These are phyloP conservation scores for Octonoba sinensis DNA, from an alignment of 2,888 invertebrate genomes.

Conservation along the genomic window DNA sequence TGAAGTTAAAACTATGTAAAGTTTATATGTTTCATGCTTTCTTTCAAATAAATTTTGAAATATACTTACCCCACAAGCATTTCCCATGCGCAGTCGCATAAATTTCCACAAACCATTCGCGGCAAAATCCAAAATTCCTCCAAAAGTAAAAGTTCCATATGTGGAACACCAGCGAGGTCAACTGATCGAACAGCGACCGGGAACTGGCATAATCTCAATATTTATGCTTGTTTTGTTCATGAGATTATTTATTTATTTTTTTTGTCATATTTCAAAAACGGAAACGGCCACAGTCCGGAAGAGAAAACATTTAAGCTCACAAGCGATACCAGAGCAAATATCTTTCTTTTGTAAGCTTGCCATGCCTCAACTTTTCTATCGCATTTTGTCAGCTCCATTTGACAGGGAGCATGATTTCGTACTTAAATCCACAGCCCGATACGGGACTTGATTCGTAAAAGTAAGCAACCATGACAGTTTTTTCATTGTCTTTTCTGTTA, in stretches of 20 bases:
- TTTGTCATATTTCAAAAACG: constrained; percentile 56
- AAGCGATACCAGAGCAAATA: constrained; percentile 46
- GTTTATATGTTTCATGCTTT: too few relatives aligned
- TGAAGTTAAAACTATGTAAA: too few relatives aligned
- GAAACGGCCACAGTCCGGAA: constrained; percentile 44
- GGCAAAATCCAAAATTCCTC: too few relatives aligned
- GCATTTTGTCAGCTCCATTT: constrained; percentile 22
- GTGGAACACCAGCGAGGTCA: background rate
- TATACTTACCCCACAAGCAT: too few relatives aligned
- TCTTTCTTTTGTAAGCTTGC: too few relatives aligned
- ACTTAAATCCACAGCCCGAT: constrained; percentile 32
- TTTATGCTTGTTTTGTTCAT: constrained; percentile 30
- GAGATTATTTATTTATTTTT: constrained; percentile 32
- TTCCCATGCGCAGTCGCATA: too few relatives aligned
- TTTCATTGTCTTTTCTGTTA: too few relatives aligned
- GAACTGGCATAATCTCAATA: constrained; percentile 58
- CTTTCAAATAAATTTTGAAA: too few relatives aligned
- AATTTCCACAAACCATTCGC: too few relatives aligned
- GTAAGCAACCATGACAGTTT: too few relatives aligned
- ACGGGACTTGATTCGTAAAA: too few relatives aligned
- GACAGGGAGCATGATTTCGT: constrained; percentile 37
- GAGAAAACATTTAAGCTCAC: constrained; percentile 52
- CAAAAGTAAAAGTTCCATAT: too few relatives aligned
- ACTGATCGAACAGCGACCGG: constrained; percentile 36
- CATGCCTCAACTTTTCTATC: constrained; percentile 20